A percentile compares a stretch with the other conserved stretches of the same genome.
These are phyloP conservation scores for Subanguina moxae DNA, from an alignment of 1,140 invertebrate species.

Conservation along the genomic window DNA sequence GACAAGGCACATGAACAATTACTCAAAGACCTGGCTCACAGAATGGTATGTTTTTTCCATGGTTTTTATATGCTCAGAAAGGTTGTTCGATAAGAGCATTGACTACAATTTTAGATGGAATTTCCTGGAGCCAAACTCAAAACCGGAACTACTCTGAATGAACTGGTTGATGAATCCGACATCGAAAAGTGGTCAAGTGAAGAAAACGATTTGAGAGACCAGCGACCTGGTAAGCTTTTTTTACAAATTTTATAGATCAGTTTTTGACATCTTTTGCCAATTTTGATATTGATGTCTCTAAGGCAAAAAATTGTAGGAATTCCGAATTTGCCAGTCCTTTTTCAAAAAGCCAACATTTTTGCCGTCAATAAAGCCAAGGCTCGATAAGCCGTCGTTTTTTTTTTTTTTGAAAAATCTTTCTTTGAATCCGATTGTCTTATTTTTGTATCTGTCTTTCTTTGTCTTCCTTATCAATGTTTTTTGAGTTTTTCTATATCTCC, in stretches of 20 bases:
- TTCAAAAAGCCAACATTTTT: too few species aligned
- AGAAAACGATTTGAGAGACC: slow-evolving; percentile 32
- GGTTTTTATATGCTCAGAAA: neutral
- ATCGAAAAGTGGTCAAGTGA: slow-evolving; percentile 57
- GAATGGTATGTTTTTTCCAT: slow-evolving; percentile 35
- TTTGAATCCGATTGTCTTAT: too few species aligned
- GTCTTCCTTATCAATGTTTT: too few species aligned
- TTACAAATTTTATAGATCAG: neutral
- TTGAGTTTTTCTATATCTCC: too few species aligned
- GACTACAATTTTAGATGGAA: neutral
- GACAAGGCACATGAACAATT: slow-evolving; percentile 43
- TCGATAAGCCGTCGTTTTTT: too few species aligned
- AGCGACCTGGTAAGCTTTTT: slow-evolving; percentile 28
- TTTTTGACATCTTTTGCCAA: too few species aligned
- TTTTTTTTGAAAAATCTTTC: too few species aligned
- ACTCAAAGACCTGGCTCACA: slow-evolving; percentile 45
- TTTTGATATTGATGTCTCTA: too few species aligned
- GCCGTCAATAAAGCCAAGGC: too few species aligned
- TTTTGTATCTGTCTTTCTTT: too few species aligned
- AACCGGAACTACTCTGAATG: slow-evolving; percentile 14
- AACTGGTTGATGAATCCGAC: slow-evolving; percentile 55
- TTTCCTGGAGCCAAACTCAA: neutral
- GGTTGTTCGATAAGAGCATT: neutral
- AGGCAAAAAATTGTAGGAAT: too few species aligned
- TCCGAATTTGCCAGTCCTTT: too few species aligned